These are phyloP conservation scores for Gobio occitaniae DNA, from an alignment of 2,797 vertebrate species.

Conservation along the genomic window DNA sequence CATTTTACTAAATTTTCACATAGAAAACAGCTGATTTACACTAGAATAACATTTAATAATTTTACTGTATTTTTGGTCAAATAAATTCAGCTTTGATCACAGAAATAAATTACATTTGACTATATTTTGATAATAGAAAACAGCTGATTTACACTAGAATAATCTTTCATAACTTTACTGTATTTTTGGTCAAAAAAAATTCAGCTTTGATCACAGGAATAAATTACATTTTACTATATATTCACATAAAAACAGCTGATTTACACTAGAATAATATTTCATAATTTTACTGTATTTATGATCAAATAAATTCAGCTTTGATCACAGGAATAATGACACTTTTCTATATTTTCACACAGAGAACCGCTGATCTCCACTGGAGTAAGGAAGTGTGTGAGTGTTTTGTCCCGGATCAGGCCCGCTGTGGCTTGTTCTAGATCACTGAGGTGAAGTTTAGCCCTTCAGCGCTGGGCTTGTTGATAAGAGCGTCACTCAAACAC, in stretches of 20 bases:
- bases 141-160: too few relatives aligned
- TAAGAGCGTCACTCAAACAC: slow-evolving; percentile 46
- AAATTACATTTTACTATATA: background rate
- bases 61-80: too few relatives aligned
- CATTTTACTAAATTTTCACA: too few relatives aligned
- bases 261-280: rapidly evolving
- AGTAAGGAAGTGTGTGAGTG: background rate
- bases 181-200: background rate
- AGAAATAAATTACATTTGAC: too few relatives aligned
- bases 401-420: background rate
- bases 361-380: too few relatives aligned
- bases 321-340: too few relatives aligned
- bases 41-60: too few relatives aligned
- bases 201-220: background rate
- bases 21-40: too few relatives aligned
- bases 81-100: too few relatives aligned
- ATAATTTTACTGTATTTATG: background rate
- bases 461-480: background rate
- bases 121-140: too few relatives aligned
- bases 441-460: background rate
- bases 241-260: background rate
- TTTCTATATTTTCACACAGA: too few relatives aligned
- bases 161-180: too few relatives aligned
- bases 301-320: background rate
- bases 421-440: background rate